These are phyloP conservation scores for Uropsilus gracilis DNA, from an alignment of 2,113 vertebrate genomes.

Conservation along the genomic window DNA sequence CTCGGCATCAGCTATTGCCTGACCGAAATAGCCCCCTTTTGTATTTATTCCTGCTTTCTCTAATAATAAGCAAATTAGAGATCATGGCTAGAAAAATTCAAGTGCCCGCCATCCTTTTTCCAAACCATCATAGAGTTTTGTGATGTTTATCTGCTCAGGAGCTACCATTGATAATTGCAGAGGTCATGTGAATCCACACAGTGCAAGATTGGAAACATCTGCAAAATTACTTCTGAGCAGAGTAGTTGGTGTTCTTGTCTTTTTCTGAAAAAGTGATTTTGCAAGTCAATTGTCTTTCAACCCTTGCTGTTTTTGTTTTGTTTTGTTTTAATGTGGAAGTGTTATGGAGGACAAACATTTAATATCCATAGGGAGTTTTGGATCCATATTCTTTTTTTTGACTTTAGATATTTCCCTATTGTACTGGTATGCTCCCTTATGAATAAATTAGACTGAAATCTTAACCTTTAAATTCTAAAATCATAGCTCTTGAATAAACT, in stretches of 20 bases:
- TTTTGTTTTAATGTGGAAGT: conserved; percentile 46
- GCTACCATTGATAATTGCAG: conserved; percentile 83
- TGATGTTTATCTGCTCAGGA: conserved; percentile 86
- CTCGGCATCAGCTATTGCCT: conserved; percentile 89
- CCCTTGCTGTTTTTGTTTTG: neutral
- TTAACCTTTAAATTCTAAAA: conserved; percentile 64
- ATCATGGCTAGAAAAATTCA: conserved; percentile 91
- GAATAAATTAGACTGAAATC: conserved; percentile 59
- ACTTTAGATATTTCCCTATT: conserved; percentile 52
- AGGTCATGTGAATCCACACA: conserved; percentile 84
- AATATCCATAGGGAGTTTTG: conserved; percentile 54
- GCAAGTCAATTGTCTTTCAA: conserved; percentile 77
- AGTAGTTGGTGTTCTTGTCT: conserved; percentile 77
- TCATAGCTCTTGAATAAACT: conserved; percentile 66
- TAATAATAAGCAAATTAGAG: conserved; percentile 98
- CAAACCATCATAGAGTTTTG: conserved; percentile 88
- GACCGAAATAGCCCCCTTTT: conserved; percentile 95
- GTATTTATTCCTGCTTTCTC: conserved; percentile 94
- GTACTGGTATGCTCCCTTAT: conserved; percentile 31
- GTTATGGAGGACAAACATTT: conserved; percentile 66
- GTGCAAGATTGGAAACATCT: conserved; percentile 83
- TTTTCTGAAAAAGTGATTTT: conserved; percentile 79
- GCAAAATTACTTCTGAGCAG: conserved; percentile 85
- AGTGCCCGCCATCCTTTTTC: conserved; percentile 89
- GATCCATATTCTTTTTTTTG: conserved; percentile 66